Conservation (phyloP, 2,113 vertebrate genomes). For the Rhagologus leucostigma region DNA sequence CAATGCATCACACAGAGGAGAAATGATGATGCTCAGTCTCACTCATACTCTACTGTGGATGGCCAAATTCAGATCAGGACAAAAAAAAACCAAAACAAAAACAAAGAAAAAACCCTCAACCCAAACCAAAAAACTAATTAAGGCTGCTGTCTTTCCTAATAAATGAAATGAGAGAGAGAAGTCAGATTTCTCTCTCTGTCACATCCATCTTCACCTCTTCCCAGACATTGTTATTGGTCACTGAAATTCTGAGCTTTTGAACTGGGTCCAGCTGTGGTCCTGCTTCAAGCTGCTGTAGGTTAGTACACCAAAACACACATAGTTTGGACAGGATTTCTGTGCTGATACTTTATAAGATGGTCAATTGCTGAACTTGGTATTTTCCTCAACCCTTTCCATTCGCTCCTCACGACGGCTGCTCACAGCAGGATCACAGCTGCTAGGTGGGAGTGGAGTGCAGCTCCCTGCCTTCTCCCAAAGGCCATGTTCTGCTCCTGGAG, state of each 20-base stretch:
- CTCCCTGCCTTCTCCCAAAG: background rate
- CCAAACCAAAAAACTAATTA: background rate
- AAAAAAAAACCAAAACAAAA: background rate
- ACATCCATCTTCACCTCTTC: background rate
- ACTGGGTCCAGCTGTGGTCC: background rate
- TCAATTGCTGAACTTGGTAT: background rate
- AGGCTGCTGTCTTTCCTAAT: background rate
- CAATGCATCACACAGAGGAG: background rate
- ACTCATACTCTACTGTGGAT: fast-evolving
- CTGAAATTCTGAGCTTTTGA: background rate
- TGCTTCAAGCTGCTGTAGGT: background rate
- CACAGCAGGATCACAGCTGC: background rate
- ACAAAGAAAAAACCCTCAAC: background rate
- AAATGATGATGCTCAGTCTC: background rate
- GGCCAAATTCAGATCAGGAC: background rate
- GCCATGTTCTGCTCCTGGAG: background rate
- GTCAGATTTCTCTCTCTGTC: background rate
- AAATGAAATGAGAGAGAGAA: background rate
- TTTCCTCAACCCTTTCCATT: background rate
- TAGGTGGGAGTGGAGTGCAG: background rate
- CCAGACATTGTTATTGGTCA: background rate
- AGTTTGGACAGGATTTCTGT: background rate
- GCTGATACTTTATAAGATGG: background rate
- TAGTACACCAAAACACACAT: background rate
- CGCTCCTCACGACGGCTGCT: background rate